Percentiles rank a stretch among this genome's conserved stretches.
Evolutionary conservation across 2,797 vertebrate species (phyloP).

Genomic region (Leuciscus waleckii): DNA sequence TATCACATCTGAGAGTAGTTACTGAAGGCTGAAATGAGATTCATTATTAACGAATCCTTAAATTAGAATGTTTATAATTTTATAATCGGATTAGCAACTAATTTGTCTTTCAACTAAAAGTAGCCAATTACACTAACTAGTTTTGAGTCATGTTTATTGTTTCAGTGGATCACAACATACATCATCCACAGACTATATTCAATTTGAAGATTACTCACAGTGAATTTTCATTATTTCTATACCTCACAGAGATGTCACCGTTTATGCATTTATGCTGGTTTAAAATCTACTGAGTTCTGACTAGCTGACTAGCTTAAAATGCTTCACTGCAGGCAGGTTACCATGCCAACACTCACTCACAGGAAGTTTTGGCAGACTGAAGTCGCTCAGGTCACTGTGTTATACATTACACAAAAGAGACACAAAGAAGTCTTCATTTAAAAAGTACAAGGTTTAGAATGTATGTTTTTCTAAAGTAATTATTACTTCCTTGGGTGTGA

Average conservation of each 20-base stretch:
- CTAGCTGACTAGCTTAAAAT: slow-evolving; percentile 43
- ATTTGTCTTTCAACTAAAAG: neutral
- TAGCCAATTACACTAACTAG: neutral
- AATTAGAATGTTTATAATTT: neutral
- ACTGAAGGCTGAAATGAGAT: neutral
- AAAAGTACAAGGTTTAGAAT: neutral
- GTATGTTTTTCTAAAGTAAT: neutral
- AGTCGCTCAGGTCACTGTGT: slow-evolving; percentile 13
- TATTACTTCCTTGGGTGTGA: neutral
- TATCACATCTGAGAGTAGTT: neutral
- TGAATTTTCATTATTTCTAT: neutral
- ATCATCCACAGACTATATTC: neutral
- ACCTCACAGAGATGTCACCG: neutral
- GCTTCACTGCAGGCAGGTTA: slow-evolving; percentile 69
- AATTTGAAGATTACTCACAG: neutral
- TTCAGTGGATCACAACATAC: neutral
- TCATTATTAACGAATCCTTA: neutral
- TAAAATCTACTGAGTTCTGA: slow-evolving; percentile 63
- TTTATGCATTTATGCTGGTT: slow-evolving; percentile 8
- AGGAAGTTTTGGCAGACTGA: slow-evolving; percentile 61
- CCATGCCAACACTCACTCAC: slow-evolving; percentile 72
- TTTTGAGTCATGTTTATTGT: too few species aligned
- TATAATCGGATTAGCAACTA: neutral
- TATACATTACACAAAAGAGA: slow-evolving; percentile 62
- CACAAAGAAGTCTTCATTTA: slow-evolving; percentile 31